Base-by-base conservation (phyloP, 2,888 invertebrate genomes). In the Muscina levida region DNA sequence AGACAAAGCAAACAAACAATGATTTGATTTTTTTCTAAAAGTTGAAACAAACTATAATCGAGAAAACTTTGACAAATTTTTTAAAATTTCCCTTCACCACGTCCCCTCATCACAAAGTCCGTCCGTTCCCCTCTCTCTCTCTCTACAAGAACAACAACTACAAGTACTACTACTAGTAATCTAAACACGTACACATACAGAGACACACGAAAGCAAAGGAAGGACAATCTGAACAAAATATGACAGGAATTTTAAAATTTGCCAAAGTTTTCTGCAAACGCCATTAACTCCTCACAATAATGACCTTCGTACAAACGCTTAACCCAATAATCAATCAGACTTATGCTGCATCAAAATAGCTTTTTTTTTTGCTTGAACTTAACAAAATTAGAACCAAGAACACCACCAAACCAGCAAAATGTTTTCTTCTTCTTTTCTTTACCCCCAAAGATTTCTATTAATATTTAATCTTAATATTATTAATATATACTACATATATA, bases 21-120 rank as follows among this genome's bases (percentile, higher is more conserved):
- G 88, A 88, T 88, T 88, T 88, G 88, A 88, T 88, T 88, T 88
- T 88, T 88, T 88, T 88, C 88, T 88, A 86, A 83, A 87, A 85
- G 85, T 87, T 85, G 82, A 81, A 82, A 72, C 74, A 84, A 62
- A 42, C 42, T 62, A 62, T 62, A 22, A 39, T 56, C 79, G 67
- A 31, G 81, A 85, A 86, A 87, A 85, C 86, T 86, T 88, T 88
- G 86, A 85, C 88, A 87, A 31, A 87, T 84, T 85, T 83, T 82
- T 83, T 85, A 87, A 88, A 87, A 85, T 85, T 84, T 74, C 71
- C 62, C 77, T 67, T 57, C 24, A 56, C 59, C 51, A 53, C 19
- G 26, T 24, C 42, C 37, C 31, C 44, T 8, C 37, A 19, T 24
- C 26, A 71, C 48, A 22, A 42, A 11, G 39, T 15, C 19, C n/a